A percentile compares a stretch with the other conserved stretches of the same genome.
phyloP scores from a whole-genome alignment of 2,797 vertebrate species.

The Prionace glauca region DNA sequence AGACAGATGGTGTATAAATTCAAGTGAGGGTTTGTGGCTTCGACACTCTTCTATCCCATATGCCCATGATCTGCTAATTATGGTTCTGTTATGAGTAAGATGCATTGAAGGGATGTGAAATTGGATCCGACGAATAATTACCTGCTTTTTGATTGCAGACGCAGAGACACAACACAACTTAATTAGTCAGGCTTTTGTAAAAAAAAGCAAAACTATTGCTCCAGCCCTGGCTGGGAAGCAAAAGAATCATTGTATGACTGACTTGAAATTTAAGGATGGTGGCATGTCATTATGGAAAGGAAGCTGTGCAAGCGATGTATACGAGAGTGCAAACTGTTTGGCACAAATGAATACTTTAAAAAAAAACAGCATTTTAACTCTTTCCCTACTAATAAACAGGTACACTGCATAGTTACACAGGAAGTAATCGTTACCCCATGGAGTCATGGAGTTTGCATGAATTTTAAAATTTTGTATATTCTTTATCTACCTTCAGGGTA shows the following conservation, averaged over 20 bases:
- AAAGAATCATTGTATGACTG: constrained; percentile 24
- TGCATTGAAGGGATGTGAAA: constrained; percentile 36
- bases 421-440: not conserved
- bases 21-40: constrained; percentile 58
- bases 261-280: constrained; percentile 28
- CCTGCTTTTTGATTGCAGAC: constrained; percentile 36
- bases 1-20: constrained; percentile 73
- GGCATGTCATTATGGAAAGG: constrained; percentile 6
- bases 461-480: not conserved
- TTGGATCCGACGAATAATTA: constrained; percentile 38
- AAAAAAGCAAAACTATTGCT: constrained; percentile 35
- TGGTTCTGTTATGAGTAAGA: constrained; percentile 38
- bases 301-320: not conserved
- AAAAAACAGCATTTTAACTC: not conserved
- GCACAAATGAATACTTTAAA: not conserved
- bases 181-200: constrained; percentile 38
- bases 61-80: constrained; percentile 38
- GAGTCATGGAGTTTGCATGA: not conserved
- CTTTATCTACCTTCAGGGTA: not conserved
- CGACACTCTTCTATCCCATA: constrained; percentile 38
- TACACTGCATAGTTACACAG: not conserved
- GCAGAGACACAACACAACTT: constrained; percentile 38
- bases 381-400: not conserved
- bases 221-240: constrained; percentile 18
- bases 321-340: not conserved